A percentile compares a stretch with the other conserved stretches of the same genome.
Evolutionary conservation across 1,140 invertebrate genomes (phyloP).

Genomic region (Drosophila arawakana): DNA sequence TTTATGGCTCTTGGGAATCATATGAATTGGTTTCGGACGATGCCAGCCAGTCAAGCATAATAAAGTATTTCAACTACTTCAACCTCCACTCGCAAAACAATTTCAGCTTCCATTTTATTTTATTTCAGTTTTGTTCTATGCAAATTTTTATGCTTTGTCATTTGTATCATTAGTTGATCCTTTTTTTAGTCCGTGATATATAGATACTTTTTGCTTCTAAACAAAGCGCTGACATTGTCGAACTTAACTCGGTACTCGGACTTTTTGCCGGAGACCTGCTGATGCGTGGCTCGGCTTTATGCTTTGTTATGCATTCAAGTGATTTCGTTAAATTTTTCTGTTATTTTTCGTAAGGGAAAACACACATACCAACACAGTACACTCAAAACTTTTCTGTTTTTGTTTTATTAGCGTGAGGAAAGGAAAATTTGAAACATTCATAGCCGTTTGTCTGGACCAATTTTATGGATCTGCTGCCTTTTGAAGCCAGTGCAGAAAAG

Average conservation of each 20-base stretch:
- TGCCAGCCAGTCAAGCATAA: slow-evolving; percentile 10
- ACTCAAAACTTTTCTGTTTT: slow-evolving; percentile 42
- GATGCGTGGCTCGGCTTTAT: slow-evolving; percentile 47
- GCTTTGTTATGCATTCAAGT: slow-evolving; percentile 62
- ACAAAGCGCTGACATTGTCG: slow-evolving; percentile 35
- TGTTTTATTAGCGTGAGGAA: slow-evolving; percentile 17
- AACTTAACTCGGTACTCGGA: slow-evolving; percentile 30
- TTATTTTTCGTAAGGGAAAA: background rate
- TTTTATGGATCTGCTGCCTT: slow-evolving; percentile 24
- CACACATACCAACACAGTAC: slow-evolving; percentile 15
- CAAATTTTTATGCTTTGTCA: slow-evolving; percentile 57
- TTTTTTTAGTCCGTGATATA: slow-evolving; percentile 29
- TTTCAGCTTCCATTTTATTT: slow-evolving; percentile 36
- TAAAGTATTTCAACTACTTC: slow-evolving; percentile 30
- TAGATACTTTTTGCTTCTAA: background rate
- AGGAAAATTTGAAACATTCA: slow-evolving; percentile 4
- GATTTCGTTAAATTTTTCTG: slow-evolving; percentile 27
- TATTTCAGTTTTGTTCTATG: slow-evolving; percentile 29
- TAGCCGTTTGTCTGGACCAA: slow-evolving; percentile 1
- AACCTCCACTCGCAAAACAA: slow-evolving; percentile 8
- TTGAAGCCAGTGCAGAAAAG: background rate
- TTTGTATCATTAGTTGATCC: slow-evolving; percentile 54
- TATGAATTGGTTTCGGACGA: slow-evolving; percentile 18
- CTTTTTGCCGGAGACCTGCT: slow-evolving; percentile 26
- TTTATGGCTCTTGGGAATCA: slow-evolving; percentile 11